Evolutionary conservation across 30 jellyfish, hydroid and myxozoan genomes (phyloP).

Genomic region (Pelagia noctiluca): DNA sequence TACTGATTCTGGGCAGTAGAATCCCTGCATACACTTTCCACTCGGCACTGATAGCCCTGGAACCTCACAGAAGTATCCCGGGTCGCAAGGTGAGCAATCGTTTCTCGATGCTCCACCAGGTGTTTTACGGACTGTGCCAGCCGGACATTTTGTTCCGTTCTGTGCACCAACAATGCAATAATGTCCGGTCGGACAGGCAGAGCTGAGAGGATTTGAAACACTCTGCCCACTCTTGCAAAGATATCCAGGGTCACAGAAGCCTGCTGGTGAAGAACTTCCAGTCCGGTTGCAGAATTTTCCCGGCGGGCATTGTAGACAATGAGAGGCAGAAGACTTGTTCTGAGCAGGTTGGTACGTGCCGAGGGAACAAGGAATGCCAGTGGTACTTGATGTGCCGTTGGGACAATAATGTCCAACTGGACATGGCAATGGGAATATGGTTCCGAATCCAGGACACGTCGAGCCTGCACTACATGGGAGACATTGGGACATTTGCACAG

Average conservation of each 20-base stretch:
- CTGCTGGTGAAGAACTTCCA: conserved; percentile 84
- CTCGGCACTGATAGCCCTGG: conserved; percentile 84
- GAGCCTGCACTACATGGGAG: conserved; percentile 82
- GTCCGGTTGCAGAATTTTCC: conserved; percentile 83
- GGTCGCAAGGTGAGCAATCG: conserved; percentile 94
- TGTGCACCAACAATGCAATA: conserved; percentile 78
- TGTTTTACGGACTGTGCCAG: conserved; percentile 87
- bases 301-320: conserved; percentile 88
- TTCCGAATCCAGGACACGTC: conserved; percentile 81
- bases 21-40: conserved; percentile 90
- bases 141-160: conserved; percentile 85
- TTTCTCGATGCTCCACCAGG: conserved; percentile 78
- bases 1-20: conserved; percentile 88
- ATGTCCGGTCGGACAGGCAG: conserved; percentile 88
- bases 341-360: conserved; percentile 87
- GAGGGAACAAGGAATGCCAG: conserved; percentile 77
- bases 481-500: conserved; percentile 69
- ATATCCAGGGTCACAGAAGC: conserved; percentile 84
- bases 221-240: conserved; percentile 78
- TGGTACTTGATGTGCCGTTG: conserved; percentile 66
- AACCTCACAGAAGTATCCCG: conserved; percentile 82
- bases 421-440: conserved; percentile 77
- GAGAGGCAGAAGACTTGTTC: conserved; percentile 52
- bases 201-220: conserved; percentile 81
- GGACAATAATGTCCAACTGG: conserved; percentile 92